These are phyloP conservation scores for Andrena haemorrhoa DNA, from an alignment of 2,888 invertebrate species.

Conservation along the genomic window DNA sequence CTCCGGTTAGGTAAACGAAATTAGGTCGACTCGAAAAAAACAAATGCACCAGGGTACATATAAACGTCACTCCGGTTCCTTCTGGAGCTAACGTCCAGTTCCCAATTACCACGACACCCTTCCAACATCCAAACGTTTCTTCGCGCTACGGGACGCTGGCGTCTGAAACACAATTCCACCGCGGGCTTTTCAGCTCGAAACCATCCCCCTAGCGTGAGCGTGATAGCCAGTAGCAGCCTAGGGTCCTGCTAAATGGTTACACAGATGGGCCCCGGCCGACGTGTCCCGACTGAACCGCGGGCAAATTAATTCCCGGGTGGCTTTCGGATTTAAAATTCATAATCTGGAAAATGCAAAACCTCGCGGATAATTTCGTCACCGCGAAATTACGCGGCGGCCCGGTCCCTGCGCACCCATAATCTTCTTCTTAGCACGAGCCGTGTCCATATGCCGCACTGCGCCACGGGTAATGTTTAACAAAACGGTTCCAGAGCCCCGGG, in stretches of 20 bases:
- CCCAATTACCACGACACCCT: too few relatives aligned
- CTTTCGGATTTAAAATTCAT: conserved; percentile 64
- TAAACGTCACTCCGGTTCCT: too few relatives aligned
- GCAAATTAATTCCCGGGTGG: conserved; percentile 34
- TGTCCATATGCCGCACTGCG: conserved; percentile 67
- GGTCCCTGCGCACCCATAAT: conserved; percentile 54
- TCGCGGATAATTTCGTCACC: conserved; percentile 64
- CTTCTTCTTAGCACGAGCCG: conserved; percentile 68
- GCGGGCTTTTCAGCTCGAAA: neutral
- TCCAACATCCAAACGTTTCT: too few relatives aligned
- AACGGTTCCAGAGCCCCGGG: conserved; percentile 69
- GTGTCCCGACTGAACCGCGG: neutral
- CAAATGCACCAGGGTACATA: too few relatives aligned
- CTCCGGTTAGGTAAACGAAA: too few relatives aligned
- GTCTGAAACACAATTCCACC: neutral
- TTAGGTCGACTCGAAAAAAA: too few relatives aligned
- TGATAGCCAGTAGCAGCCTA: neutral
- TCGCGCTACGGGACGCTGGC: too few relatives aligned
- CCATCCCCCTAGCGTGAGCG: neutral
- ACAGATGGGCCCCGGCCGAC: neutral
- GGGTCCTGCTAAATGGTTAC: conserved; percentile 1
- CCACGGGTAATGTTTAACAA: conserved; percentile 77
- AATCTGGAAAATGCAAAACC: conserved; percentile 51
- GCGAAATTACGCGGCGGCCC: conserved; percentile 40
- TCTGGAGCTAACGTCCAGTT: too few relatives aligned